Percentiles rank a stretch among this genome's conserved stretches.
Evolutionary conservation across 2,797 vertebrate genomes (phyloP).

Genomic region (Paedocypris micromegethes): DNA sequence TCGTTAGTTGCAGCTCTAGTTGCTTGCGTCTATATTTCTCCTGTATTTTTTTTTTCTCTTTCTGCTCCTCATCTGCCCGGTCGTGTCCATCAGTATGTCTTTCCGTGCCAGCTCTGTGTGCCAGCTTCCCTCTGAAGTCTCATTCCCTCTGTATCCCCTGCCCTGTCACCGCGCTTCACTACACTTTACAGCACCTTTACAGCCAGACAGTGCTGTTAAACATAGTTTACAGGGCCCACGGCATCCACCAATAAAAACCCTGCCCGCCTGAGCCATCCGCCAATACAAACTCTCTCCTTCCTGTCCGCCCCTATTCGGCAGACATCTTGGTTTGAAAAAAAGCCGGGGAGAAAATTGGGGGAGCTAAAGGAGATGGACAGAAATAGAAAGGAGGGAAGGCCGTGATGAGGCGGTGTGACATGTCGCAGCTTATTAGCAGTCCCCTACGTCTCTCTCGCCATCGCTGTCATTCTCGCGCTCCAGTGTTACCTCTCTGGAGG

Average conservation of each 20-base stretch:
- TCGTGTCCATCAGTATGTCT: conserved; percentile 51
- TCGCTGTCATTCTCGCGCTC: neutral
- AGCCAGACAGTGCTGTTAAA: conserved; percentile 63
- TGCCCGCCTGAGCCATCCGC: conserved; percentile 57
- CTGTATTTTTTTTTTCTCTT: neutral
- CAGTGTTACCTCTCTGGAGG: neutral
- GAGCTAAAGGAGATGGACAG: conserved; percentile 39
- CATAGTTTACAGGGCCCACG: conserved; percentile 62
- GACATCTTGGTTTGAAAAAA: conserved; percentile 44
- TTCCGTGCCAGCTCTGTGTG: conserved; percentile 37
- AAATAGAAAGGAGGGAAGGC: conserved; percentile 29
- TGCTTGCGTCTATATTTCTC: neutral
- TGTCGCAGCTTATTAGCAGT: conserved; percentile 19
- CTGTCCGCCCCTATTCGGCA: conserved; percentile 52
- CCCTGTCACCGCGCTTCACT: conserved; percentile 61
- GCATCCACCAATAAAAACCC: conserved; percentile 69
- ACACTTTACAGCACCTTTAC: conserved; percentile 68
- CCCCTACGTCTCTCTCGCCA: conserved; percentile 1
- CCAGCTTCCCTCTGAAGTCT: conserved; percentile 37
- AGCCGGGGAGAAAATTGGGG: conserved; percentile 24
- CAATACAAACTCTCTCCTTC: conserved; percentile 68
- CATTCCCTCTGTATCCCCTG: conserved; percentile 44
- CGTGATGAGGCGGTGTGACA: neutral
- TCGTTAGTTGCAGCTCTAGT: no score
- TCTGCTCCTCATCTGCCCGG: neutral